Evolutionary conservation across 1,140 invertebrate genomes (phyloP), one percentile per base, ranked within the genome.

Genomic region (Drusus annulatus): DNA sequence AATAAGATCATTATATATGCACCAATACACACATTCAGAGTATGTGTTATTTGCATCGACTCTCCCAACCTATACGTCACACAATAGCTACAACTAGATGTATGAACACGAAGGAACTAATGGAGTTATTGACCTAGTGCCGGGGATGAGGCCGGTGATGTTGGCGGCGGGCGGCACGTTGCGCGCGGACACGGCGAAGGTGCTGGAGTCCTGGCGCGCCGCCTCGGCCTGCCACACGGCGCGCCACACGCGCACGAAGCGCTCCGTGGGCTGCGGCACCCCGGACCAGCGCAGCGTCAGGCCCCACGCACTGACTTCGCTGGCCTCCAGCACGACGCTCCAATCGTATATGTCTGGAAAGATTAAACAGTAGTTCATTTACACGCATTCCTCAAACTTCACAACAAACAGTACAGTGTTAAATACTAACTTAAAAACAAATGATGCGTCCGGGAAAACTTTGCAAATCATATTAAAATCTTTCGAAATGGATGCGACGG

Each of bases 201-300:
- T 94, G 84, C 94, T 96, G 0, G 93, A 93, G 81, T 96, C 94
- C 80, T 95, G 94, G 81, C 94, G 93, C 4, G 92, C 92, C 1
- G 90, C 91, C 85, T 95, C 93, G 84, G 92, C 93, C 83, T 95
- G 93, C 86, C 96, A 97, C 76, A 96, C 95, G 2, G 95, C 94
- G 81, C 95, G 91, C 87, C 95, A 97, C 81, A 98, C 96, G 84
- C 96, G 95, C n/a, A 98, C 95, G 88, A 94, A 97, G 85, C 97
- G 96, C 83, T 97, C 95, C 81, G 96, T 93, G 0, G 96, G 96
- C 85, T 94, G 93, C 4, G 96, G 96, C 0, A 97, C 93, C 6
- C 96, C 96, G 63, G 89, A 93, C 95, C 95, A 96, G 0, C 91
- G 91, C 1, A 97, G 90, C 84, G 95, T 94, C 0, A 95, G 93